These are phyloP conservation scores for Antheraea yamamai DNA, from an alignment of 2,888 invertebrate species.

Conservation along the genomic window DNA sequence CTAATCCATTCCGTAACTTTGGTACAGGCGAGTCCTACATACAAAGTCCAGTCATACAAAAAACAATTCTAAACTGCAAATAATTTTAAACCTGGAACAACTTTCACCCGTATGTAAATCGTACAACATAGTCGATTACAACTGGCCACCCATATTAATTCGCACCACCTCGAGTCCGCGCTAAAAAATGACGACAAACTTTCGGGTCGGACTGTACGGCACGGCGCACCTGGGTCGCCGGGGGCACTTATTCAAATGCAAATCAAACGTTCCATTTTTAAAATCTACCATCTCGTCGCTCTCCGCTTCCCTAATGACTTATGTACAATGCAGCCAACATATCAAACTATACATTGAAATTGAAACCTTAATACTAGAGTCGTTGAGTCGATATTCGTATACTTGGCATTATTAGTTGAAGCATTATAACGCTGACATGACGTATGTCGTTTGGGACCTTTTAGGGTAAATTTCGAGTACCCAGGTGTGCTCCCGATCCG, in stretches of 20 bases:
- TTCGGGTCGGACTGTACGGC: conserved; percentile 69
- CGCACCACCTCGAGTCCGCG: conserved; percentile 39
- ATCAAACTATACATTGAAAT: conserved; percentile 37
- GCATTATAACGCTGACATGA: conserved; percentile 37
- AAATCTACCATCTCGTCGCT: conserved; percentile 80
- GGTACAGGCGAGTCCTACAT: conserved; percentile 51
- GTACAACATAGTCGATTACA: conserved; percentile 56
- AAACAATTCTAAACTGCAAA: neutral
- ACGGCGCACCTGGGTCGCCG: conserved; percentile 80
- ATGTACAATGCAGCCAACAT: conserved; percentile 69
- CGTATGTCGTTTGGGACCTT: conserved; percentile 77
- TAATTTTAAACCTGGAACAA: conserved; percentile 21
- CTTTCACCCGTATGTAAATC: conserved; percentile 55
- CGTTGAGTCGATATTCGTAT: conserved; percentile 35
- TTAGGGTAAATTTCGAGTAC: conserved; percentile 78
- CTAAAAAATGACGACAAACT: conserved; percentile 56
- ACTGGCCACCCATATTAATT: conserved; percentile 69
- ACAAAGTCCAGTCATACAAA: conserved; percentile 11
- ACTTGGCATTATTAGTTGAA: conserved; percentile 37
- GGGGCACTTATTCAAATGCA: conserved; percentile 83
- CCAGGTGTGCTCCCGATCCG: conserved; percentile 82
- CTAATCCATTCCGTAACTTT: conserved; percentile 55
- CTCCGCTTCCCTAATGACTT: conserved; percentile 79
- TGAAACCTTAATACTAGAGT: conserved; percentile 32
- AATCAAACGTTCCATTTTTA: conserved; percentile 83